Percentiles rank a stretch among this genome's conserved stretches.
These are phyloP conservation scores for Lates calcarifer DNA, from an alignment of 2,113 vertebrate species.

Conservation along the genomic window DNA sequence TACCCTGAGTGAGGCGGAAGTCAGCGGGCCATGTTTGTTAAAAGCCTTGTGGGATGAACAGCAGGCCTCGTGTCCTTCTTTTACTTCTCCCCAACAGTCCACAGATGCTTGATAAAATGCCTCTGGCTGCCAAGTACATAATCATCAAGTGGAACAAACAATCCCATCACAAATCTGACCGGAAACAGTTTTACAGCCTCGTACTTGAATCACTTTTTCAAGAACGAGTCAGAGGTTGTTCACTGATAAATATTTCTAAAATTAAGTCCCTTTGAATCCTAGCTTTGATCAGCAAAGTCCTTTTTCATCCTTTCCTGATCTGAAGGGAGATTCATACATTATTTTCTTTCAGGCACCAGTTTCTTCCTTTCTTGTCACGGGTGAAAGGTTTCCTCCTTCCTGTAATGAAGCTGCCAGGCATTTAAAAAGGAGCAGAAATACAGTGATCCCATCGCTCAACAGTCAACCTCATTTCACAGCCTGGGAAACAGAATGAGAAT, in stretches of 20 bases:
- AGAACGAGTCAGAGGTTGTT: conserved; percentile 6
- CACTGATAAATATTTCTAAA: conserved; percentile 20
- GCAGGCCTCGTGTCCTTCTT: neutral
- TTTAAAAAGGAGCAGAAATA: neutral
- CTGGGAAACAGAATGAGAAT: neutral
- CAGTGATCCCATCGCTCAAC: neutral
- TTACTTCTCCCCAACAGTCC: neutral
- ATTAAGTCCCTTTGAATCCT: conserved; percentile 9
- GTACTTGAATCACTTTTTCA: conserved; percentile 7
- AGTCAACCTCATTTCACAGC: neutral
- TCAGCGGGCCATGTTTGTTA: neutral
- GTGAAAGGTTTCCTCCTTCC: conserved; percentile 12
- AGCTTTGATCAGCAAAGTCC: conserved; percentile 1
- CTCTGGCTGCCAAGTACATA: neutral
- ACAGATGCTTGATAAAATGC: conserved; percentile 18
- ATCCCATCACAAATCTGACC: no score
- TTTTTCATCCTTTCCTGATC: conserved; percentile 31
- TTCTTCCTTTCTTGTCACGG: conserved; percentile 5
- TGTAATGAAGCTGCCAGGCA: neutral
- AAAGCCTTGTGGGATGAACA: conserved; percentile 3
- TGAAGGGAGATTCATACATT: conserved; percentile 10
- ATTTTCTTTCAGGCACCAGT: no score
- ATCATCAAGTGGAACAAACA: conserved; percentile 7
- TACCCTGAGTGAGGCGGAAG: neutral
- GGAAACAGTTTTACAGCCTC: neutral